These are phyloP conservation scores for Crambe crambe DNA, from an alignment of 37 sponge, comb jelly and placozoan species.

Conservation along the genomic window DNA sequence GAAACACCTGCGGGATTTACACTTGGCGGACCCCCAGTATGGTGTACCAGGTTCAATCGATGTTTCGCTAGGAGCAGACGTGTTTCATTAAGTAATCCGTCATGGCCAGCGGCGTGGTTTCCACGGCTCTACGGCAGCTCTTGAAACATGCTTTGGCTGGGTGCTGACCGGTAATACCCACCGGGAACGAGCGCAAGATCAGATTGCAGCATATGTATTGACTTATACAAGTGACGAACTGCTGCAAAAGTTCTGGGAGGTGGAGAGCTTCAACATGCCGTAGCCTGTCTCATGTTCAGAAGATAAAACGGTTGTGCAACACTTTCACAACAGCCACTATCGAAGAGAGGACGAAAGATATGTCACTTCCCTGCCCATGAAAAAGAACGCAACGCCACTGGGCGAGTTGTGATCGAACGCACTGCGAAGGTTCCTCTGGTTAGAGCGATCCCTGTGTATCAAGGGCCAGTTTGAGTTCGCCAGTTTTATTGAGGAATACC, in stretches of 20 bases:
- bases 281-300: neutral
- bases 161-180: no score
- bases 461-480: constrained; percentile 3
- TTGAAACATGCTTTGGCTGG: constrained; percentile 43
- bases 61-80: constrained; percentile 21
- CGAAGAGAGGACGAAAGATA: neutral
- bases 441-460: constrained; percentile 17
- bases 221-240: no score
- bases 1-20: constrained; percentile 8
- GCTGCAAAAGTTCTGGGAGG: no score
- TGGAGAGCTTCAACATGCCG: no score
- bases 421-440: constrained; percentile 5
- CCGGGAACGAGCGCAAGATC: no score
- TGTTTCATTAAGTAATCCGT: constrained; percentile 4
- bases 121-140: constrained; percentile 11
- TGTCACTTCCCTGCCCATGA: constrained; percentile 1
- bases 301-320: constrained; percentile 3
- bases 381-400: neutral
- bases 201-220: no score
- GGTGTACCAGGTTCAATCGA: constrained; percentile 25
- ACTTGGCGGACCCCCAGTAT: constrained; percentile 22
- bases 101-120: constrained; percentile 24
- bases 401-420: constrained; percentile 22
- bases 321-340: constrained; percentile 24
- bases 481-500: constrained; percentile 12